phyloP scores from a whole-genome alignment of 1,140 invertebrate species.

The Sycobia sp. region DNA sequence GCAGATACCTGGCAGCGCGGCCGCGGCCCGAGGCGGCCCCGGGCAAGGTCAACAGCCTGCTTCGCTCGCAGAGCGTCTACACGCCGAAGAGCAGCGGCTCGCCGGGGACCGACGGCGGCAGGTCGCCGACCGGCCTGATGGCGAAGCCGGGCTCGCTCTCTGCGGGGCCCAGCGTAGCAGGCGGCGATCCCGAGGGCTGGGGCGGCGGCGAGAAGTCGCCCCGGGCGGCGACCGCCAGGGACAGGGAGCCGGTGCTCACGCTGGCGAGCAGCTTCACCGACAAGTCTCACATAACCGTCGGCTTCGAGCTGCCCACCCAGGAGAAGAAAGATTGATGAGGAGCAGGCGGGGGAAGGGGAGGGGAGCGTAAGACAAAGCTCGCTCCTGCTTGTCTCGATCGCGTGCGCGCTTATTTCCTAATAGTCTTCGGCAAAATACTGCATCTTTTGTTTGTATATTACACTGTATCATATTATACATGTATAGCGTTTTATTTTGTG shows the following conservation, averaged over 20 bases:
- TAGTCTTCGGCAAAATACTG: too few species aligned
- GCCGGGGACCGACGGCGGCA: neutral
- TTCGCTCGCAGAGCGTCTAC: constrained; percentile 55
- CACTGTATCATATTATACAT: too few species aligned
- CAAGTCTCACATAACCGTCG: constrained; percentile 49
- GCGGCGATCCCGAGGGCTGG: constrained; percentile 57
- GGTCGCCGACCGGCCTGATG: too few species aligned
- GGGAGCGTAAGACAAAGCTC: too few species aligned
- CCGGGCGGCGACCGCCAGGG: neutral
- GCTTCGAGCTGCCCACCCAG: constrained; percentile 47
- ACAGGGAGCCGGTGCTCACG: constrained; percentile 41
- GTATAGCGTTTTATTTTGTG: constrained; percentile 25
- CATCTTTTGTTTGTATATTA: too few species aligned
- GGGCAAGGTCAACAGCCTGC: constrained; percentile 40
- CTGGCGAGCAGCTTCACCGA: constrained; percentile 56
- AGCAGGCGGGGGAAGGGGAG: too few species aligned
- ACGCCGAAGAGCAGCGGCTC: constrained; percentile 46
- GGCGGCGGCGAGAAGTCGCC: constrained; percentile 26
- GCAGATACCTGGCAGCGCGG: constrained; percentile 1
- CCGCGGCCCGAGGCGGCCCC: constrained; percentile 32
- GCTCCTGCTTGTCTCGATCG: too few species aligned
- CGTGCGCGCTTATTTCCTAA: too few species aligned
- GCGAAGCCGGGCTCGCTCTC: constrained; percentile 54
- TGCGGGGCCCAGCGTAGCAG: constrained; percentile 47
- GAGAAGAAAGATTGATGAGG: too few species aligned